Base-by-base conservation (phyloP, 2,888 invertebrate species). In the Orthonevra nobilis region DNA sequence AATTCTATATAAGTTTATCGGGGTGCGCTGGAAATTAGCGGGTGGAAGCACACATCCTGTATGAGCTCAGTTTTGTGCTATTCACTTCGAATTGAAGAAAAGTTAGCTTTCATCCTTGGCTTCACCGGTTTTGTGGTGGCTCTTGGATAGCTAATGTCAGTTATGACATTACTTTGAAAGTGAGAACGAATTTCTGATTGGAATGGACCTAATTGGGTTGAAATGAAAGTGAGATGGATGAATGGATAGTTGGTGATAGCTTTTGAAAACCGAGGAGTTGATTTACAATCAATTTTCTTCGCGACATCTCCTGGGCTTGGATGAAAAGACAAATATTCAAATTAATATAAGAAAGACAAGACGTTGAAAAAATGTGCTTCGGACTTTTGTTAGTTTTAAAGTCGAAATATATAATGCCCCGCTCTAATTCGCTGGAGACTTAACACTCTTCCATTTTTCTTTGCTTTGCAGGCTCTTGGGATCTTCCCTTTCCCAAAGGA, bases 31-130 rank as follows among this genome's bases (percentile, higher is more conserved):
- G 6, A 23, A 46, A 38, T 70, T 32, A 46, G 36, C 17, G 26
- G 20, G 44, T 23, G 54, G 19, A 50, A 28, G 6, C 19, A 19
- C 14, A 56, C n/a, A n/a, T 72, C 46, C 63, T 38, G 19, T n/a
- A 38, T 32, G 30, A 28, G 7, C 28, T 38, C 15, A 28, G 26
- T 44, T 44, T 36, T 20, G 10, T 40, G 50, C n/a, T n/a, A 63
- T 50, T 30, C 15, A 40, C 38, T 50, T 40, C 50, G 10, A 40
- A 20, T 30, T 7, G 15, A 30, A 38, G 14, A 30, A 50, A 63
- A 63, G 42, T 50, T 38, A 14, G 12, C 48, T 30, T 19, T 30
- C 30, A 50, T 48, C 36, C 30, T 30, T 23, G 23, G 26, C 34
- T 20, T 52, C n/a, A 3, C 4, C 32, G 10, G 10, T 4, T 3